Conservation (phyloP, 2,113 vertebrate genomes). For the Pungitius pungitius region DNA sequence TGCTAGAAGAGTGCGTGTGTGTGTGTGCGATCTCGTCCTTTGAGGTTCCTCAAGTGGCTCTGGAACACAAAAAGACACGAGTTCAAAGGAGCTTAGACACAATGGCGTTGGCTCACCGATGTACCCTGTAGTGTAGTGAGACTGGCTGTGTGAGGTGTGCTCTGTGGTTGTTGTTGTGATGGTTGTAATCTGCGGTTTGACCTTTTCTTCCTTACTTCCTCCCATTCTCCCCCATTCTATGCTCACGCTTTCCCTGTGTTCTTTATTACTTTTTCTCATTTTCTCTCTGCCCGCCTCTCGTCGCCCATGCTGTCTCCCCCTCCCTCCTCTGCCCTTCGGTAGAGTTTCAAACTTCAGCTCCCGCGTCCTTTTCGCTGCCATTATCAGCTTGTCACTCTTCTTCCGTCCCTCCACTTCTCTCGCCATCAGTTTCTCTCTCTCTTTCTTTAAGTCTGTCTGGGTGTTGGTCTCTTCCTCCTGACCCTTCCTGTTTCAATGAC, state of each 20-base stretch:
- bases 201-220: background rate
- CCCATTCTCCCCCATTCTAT: background rate
- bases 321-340: slow-evolving; percentile 4
- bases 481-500: slow-evolving; percentile 57
- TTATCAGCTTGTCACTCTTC: slow-evolving; percentile 8
- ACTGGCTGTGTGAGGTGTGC: slow-evolving; percentile 16
- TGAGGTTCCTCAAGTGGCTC: slow-evolving; percentile 72
- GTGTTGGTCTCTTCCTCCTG: slow-evolving; percentile 40
- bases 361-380: background rate
- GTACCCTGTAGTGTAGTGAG: slow-evolving; percentile 9
- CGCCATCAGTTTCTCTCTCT: slow-evolving; percentile 15
- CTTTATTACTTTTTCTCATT: slow-evolving; percentile 2
- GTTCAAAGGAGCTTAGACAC: slow-evolving; percentile 75
- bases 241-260: background rate
- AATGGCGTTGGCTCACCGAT: slow-evolving; percentile 37
- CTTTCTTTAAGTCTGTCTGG: slow-evolving; percentile 14
- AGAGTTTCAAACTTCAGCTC: slow-evolving; percentile 24
- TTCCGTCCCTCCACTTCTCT: background rate
- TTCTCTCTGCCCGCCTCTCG: background rate
- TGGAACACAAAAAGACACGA: slow-evolving; percentile 58
- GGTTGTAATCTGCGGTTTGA: background rate
- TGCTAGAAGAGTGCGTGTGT: slow-evolving; percentile 22
- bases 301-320: background rate
- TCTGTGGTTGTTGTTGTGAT: background rate
- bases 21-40: slow-evolving; percentile 50